Conservation (phyloP, 1,140 invertebrate species). For the Rhopalosiphum maidis region DNA sequence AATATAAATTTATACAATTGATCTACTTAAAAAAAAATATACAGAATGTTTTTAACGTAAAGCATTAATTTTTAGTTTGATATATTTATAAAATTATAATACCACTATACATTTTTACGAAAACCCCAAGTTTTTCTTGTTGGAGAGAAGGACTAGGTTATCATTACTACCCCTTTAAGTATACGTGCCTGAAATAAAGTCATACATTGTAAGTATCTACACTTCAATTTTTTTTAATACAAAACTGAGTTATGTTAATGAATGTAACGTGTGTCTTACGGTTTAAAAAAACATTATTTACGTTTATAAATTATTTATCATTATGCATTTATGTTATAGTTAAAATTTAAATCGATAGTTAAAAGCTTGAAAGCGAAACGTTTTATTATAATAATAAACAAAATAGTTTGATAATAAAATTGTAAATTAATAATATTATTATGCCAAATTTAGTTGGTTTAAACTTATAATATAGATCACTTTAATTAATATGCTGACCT, state of each 20-base stretch:
- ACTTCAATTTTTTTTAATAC: background rate
- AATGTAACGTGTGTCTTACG: background rate
- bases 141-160: background rate
- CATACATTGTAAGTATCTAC: background rate
- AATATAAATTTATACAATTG: background rate
- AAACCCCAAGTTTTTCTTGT: background rate
- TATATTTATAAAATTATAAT: background rate
- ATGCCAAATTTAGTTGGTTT: background rate
- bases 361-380: background rate
- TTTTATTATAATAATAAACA: background rate
- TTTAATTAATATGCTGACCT: background rate
- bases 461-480: background rate
- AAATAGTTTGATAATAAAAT: background rate
- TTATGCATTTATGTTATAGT: too few species aligned
- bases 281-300: background rate
- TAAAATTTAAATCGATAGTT: background rate
- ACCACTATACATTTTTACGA: background rate
- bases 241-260: background rate
- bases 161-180: too few species aligned
- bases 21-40: too few species aligned
- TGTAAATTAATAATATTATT: background rate
- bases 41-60: too few species aligned
- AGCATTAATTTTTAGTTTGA: background rate
- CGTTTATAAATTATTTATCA: too few species aligned
- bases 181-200: background rate